These are phyloP conservation scores for Pyrochroa serraticornis DNA, from an alignment of 2,888 invertebrate species.

Conservation along the genomic window DNA sequence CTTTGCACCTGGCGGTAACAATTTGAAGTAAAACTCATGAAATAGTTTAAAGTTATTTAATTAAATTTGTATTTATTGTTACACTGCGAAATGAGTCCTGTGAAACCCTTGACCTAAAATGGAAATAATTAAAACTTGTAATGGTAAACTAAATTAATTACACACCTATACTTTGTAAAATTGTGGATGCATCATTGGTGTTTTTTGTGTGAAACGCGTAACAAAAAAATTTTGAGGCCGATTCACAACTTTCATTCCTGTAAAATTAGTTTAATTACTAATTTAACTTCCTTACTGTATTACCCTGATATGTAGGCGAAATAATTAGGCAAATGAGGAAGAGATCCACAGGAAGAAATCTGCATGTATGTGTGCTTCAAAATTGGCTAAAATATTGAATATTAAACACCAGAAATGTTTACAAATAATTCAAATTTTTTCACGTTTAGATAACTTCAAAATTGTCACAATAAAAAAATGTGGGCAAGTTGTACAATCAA, in stretches of 20 bases:
- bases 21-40: no score
- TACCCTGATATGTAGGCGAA: conserved; percentile 70
- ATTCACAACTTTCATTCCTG: conserved; percentile 60
- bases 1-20: no score
- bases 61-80: no score
- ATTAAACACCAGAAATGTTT: no score
- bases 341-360: conserved; percentile 68
- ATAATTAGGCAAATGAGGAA: conserved; percentile 61
- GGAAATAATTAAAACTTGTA: conserved; percentile 20
- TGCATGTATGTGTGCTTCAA: conserved; percentile 68
- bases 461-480: no score
- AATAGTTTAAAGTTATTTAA: no score
- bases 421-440: no score
- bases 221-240: conserved; percentile 59
- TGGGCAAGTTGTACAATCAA: no score
- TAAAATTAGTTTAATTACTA: conserved; percentile 33
- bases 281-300: conserved; percentile 12
- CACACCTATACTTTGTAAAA: conserved; percentile 60
- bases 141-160: conserved; percentile 16
- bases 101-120: conserved; percentile 61
- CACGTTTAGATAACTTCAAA: no score
- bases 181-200: conserved; percentile 56
- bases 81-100: conserved; percentile 62
- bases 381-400: conserved; percentile 58
- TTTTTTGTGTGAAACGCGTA: conserved; percentile 58